phyloP scores from a whole-genome alignment of 2,797 vertebrate genomes.

The Capromys pilorides region DNA sequence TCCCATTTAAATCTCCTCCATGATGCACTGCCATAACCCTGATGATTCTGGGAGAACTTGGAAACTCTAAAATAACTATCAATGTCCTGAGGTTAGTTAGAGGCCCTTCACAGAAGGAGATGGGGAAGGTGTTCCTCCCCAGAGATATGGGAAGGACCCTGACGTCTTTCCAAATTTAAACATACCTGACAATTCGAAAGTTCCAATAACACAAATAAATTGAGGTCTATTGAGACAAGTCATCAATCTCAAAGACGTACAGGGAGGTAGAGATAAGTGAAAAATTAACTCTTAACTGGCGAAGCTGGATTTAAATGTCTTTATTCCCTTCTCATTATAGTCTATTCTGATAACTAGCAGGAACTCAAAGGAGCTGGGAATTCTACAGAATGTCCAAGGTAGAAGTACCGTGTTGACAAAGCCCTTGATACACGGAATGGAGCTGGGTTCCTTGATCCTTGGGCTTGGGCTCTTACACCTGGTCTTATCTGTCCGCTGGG shows the following conservation, averaged over 20 bases:
- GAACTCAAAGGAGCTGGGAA: not conserved
- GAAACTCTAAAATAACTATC: not conserved
- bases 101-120: not conserved
- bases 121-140: not conserved
- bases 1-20: not conserved
- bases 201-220: not conserved
- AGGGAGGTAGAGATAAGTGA: too few species aligned
- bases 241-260: not conserved
- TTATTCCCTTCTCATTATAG: not conserved
- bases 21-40: not conserved
- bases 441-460: not conserved
- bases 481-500: too few species aligned
- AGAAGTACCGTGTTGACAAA: not conserved
- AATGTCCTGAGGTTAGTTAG: not conserved
- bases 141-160: not conserved
- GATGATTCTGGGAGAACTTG: not conserved
- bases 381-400: not conserved
- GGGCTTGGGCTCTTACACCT: not conserved
- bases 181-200: not conserved
- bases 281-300: not conserved
- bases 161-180: not conserved
- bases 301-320: not conserved
- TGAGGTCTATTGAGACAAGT: slow-evolving; percentile 6
- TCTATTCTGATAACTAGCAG: not conserved
- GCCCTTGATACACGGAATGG: not conserved